These are phyloP conservation scores for Heteropelma amictum DNA, from an alignment of 2,888 invertebrate species.

Conservation along the genomic window DNA sequence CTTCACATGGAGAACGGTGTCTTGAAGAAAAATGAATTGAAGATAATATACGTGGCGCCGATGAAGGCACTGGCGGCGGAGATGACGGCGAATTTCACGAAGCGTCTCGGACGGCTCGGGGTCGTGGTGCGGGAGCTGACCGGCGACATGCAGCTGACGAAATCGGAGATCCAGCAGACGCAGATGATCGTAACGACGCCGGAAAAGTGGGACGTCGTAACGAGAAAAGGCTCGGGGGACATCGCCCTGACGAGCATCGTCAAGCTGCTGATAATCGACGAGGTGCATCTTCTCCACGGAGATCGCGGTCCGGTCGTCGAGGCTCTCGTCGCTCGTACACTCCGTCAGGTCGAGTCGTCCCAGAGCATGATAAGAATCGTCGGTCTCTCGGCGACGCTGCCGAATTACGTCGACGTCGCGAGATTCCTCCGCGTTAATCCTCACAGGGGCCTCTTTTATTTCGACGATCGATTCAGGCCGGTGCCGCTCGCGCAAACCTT, in stretches of 20 bases:
- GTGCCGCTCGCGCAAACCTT: conserved; percentile 96
- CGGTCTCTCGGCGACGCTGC: conserved; percentile 97
- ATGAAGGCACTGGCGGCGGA: conserved; percentile 99
- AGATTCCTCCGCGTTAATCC: conserved; percentile 96
- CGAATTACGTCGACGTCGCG: conserved; percentile 98
- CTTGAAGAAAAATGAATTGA: conserved; percentile 94
- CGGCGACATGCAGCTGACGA: conserved; percentile 98
- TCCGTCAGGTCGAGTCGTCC: conserved; percentile 93
- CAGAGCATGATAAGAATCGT: conserved; percentile 98
- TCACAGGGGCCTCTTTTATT: conserved; percentile 94
- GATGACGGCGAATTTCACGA: conserved; percentile 97
- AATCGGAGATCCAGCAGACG: conserved; percentile 94
- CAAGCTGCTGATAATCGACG: conserved; percentile 96
- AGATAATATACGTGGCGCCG: conserved; percentile 99
- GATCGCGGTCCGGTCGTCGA: conserved; percentile 99
- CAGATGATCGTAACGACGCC: conserved; percentile 99
- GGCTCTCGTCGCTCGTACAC: conserved; percentile 95
- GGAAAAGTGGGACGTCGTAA: conserved; percentile 99
- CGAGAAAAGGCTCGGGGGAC: conserved; percentile 95
- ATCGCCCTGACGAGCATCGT: conserved; percentile 93
- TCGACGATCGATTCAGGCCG: conserved; percentile 95
- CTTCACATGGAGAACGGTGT: conserved; percentile 89
- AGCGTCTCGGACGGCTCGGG: conserved; percentile 87
- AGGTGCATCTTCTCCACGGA: conserved; percentile 97
- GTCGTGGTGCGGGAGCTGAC: conserved; percentile 95